Conservation (phyloP, 1,140 invertebrate species). For the Medauroidea extradentata region DNA sequence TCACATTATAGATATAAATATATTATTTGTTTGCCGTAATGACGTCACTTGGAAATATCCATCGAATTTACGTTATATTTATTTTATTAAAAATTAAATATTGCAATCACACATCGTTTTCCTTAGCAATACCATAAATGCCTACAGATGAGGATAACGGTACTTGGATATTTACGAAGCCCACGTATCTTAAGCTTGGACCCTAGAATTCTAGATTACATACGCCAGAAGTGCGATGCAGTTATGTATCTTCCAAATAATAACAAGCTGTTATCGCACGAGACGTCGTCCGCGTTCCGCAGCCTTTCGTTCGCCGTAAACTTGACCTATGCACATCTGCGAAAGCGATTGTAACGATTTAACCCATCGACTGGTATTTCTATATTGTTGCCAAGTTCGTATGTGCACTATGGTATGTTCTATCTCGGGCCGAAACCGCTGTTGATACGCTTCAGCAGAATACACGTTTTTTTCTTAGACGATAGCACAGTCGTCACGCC, state of each 20-base stretch:
- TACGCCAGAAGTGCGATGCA: too few species aligned
- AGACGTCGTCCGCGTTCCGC: too few species aligned
- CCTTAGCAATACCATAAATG: background rate
- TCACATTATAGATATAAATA: background rate
- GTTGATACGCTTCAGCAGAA: constrained; percentile 7
- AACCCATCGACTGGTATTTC: too few species aligned
- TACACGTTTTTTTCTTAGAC: constrained; percentile 4
- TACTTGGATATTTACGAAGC: background rate
- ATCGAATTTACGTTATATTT: background rate
- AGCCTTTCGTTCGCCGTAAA: too few species aligned
- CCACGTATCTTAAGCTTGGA: background rate
- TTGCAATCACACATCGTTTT: background rate
- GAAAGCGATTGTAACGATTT: too few species aligned
- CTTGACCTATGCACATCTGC: too few species aligned
- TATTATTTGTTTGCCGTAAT: constrained; percentile 1
- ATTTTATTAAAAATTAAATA: constrained; percentile 4
- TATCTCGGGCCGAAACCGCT: constrained; percentile 1
- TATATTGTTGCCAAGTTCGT: background rate
- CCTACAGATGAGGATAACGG: background rate
- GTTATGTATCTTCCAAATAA: too few species aligned
- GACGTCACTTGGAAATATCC: background rate
- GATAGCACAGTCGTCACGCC: constrained; percentile 8
- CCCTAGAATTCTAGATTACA: too few species aligned
- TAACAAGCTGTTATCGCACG: too few species aligned
- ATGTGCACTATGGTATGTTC: background rate